Base-by-base conservation (phyloP, 2,797 vertebrate genomes). In the Betta splendens region DNA sequence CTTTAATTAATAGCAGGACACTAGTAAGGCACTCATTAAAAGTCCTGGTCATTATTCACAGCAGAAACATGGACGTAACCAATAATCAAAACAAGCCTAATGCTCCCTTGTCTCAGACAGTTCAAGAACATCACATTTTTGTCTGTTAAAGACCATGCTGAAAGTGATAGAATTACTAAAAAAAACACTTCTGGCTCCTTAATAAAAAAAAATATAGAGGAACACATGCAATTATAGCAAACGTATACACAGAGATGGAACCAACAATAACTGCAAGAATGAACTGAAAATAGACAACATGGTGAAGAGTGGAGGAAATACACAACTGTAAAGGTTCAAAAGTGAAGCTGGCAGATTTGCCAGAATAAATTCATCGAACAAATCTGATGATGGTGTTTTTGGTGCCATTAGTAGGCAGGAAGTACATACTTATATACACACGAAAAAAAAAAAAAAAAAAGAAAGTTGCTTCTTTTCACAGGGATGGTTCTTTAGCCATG, bases 1-100 rank as follows among this genome's bases (percentile, higher is more conserved):
- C 77, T 89, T 90, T 91, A 91, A 91, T 92, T 92, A 92, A 91
- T 90, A 87, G 84, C 81, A 85, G 86, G 85, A 87, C 83, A 86
- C 76, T 82, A 64, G 69, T 82, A 70, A 89, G 85, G 79, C 84
- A 85, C 79, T 85, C 72, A 86, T 88, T 87, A 85, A 85, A 89
- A 78, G 46, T 43, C 9, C 23, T 77, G 83, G 75, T 72, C 87
- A 90, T 90, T 89, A 90, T 74, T 90, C 88, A 90, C 78, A 75
- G 67, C 63, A 62, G 38, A 72, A 75, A 55, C 50, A 64, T n/a
- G 70, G 71, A 81, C 64, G 64, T 84, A 86, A 80, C 79, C 83
- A 77, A 85, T 87, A 89, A 87, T 85, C 79, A 79, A 83, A 89
- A 86, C 64, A 56, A 28, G 67, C 60, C 60, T 68, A 48, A 83